A percentile compares a stretch with the other conserved stretches of the same genome.
These are phyloP conservation scores for Dicyrtoma fusca DNA, from an alignment of 2,888 invertebrate species.

Conservation along the genomic window DNA sequence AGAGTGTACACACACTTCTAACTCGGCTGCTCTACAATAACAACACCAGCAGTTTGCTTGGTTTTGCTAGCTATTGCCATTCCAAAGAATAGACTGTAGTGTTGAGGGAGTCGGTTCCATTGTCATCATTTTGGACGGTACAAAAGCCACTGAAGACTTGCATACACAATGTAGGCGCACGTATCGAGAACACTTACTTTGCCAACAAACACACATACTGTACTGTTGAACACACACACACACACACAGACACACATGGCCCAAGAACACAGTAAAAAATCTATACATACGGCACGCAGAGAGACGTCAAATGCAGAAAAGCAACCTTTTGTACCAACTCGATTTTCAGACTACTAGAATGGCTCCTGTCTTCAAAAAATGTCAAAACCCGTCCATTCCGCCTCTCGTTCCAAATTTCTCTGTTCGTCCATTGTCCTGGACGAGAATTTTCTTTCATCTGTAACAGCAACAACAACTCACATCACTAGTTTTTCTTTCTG, in stretches of 20 bases:
- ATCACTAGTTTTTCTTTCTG: conserved; percentile 26
- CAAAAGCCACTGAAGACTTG: conserved; percentile 38
- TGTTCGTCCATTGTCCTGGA: conserved; percentile 39
- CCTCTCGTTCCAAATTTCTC: conserved; percentile 39
- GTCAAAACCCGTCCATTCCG: conserved; percentile 40
- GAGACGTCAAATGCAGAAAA: conserved; percentile 41
- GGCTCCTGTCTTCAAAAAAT: conserved; percentile 40
- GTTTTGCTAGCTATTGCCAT: conserved; percentile 36
- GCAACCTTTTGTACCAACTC: conserved; percentile 37
- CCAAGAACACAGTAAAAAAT: conserved; percentile 21
- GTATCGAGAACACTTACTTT: conserved; percentile 29
- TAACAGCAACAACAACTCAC: conserved; percentile 37
- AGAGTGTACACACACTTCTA: too few relatives aligned
- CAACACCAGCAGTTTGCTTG: conserved; percentile 17
- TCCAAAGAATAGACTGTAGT: conserved; percentile 37
- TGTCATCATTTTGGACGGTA: conserved; percentile 34
- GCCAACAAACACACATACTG: conserved; percentile 22
- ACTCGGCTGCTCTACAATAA: neutral
- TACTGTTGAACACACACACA: conserved; percentile 26
- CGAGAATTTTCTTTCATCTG: conserved; percentile 39
- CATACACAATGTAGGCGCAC: conserved; percentile 31
- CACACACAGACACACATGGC: neutral
- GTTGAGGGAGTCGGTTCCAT: conserved; percentile 37
- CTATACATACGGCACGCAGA: conserved; percentile 35
- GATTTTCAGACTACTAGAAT: conserved; percentile 39